Base-by-base conservation (phyloP, 2,113 vertebrate species). In the Lophotis ruficrista region DNA sequence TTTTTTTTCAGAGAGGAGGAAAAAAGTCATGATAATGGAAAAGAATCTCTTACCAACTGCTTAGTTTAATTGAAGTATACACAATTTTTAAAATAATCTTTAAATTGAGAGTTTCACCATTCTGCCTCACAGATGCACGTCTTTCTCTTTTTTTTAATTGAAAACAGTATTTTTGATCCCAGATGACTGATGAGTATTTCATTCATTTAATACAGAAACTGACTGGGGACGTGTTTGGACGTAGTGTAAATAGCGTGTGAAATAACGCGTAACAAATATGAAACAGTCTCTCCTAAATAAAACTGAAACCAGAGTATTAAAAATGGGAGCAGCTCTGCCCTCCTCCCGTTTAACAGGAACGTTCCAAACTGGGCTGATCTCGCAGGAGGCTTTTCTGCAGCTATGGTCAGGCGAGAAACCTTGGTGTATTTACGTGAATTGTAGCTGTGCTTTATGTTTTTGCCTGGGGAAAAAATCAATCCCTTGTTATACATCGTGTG, bases 231-330 rank as follows among this genome's bases (percentile, higher is more conserved):
- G 6, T 3, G 20, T 66, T 84, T 31, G 78, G 57, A 38, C 17
- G 0, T 6, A 37, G 76, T 2, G 19, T 35, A 38, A 83, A 43
- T 15, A 43, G 72, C n/a, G 1, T 22, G 38, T 93, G 85, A 94
- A 96, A 83, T 65, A 84, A 60, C 8, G 38, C 45, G 31, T 33
- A 8, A 51, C 80, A 77, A 75, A 86, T 72, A 90, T 41, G 50
- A 95, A 94, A 90, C 45, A 85, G 48, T 17, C 30, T 73, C 57
- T 81, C 84, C 77, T 76, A 93, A 95, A 96, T 96, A 95, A 80
- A 81, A 66, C 30, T 0, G 7, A 80, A 84, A 30, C 9, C 41
- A 9, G 68, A 9, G 6, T 72, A 90, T 87, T 92, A 89, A 72
- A 83, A 68, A 64, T 4, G 51, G 51, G 73, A 92, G 51, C 37